Evolutionary conservation across 1,140 invertebrate genomes (phyloP), one percentile per base, ranked within the genome.

Genomic region (Leptinotarsa lineolata): DNA sequence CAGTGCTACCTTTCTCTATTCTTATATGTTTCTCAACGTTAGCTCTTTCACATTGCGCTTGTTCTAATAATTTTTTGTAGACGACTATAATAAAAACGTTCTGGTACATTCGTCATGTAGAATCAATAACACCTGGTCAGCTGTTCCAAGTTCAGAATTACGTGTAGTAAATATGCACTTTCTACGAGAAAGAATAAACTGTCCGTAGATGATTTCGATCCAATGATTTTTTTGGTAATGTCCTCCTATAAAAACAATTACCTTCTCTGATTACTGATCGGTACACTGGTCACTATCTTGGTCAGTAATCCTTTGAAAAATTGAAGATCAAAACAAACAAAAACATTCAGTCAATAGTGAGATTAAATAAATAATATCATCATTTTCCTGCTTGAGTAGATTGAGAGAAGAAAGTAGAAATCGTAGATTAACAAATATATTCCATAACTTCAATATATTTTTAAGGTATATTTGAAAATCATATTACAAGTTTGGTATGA

Each of bases 341-440:
- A 59, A 59, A 2, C 5, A 20, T 59, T 59, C 58, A 59, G 16
- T 59, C 61, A 18, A 15, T 54, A 54, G 6, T 54, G 13, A 15
- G 6, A 54, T n/a, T 54, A 4, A 3, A 20, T 13, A 13, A 22
- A 8, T 63, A n/a, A n/a, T n/a, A n/a, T 22, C 15, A 1, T 63
- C 4, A 63, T 63, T 63, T 21, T 63, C 6, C 20, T 63, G 72
- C 58, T 73, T n/a, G 54, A 58, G 65, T 67, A 67, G 65, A 39
- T 16, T 45, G 30, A 67, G 65, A 67, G 65, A 67, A 67, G 65
- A 67, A 67, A 67, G 18, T 67, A 67, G 65, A 67, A 67, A 39
- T 6, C 16, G 39, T 67, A 46, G 65, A 15, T 18, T 20, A 63
- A 8, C 24, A 15, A 63, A 63, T 15, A n/a, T 54, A 5, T 8